Conservation (phyloP, 2,888 invertebrate genomes). For the Fragum sueziense region DNA sequence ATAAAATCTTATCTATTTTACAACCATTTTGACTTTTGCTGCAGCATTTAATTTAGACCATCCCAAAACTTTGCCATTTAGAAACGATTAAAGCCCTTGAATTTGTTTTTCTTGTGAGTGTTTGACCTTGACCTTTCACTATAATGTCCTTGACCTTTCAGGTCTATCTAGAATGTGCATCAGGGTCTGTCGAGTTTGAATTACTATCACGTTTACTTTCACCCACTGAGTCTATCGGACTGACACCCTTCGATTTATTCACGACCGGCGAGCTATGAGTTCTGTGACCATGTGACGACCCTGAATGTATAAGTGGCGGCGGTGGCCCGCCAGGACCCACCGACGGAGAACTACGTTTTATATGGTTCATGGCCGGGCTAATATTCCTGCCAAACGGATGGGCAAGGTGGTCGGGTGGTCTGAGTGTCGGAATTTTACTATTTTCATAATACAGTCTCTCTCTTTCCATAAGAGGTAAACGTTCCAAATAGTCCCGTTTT, state of each 20-base stretch:
- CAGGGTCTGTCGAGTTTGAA: slow-evolving; percentile 73
- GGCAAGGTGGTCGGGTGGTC: slow-evolving; percentile 62
- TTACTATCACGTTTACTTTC: slow-evolving; percentile 71
- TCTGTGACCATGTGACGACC: slow-evolving; percentile 65
- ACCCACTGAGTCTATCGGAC: slow-evolving; percentile 72
- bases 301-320: slow-evolving; percentile 76
- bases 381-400: slow-evolving; percentile 68
- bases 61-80: background rate
- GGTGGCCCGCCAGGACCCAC: slow-evolving; percentile 73
- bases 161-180: slow-evolving; percentile 73
- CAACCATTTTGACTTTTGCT: no score
- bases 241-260: slow-evolving; percentile 71
- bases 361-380: slow-evolving; percentile 71
- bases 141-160: slow-evolving; percentile 17
- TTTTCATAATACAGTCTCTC: slow-evolving; percentile 66
- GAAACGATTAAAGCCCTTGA: background rate
- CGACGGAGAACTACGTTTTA: slow-evolving; percentile 74
- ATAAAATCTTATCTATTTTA: no score
- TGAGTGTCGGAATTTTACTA: slow-evolving; percentile 56
- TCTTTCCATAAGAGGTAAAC: slow-evolving; percentile 68
- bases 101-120: no score
- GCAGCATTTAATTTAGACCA: no score
- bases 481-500: slow-evolving; percentile 69
- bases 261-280: slow-evolving; percentile 73
- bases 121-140: background rate